A percentile compares a stretch with the other conserved stretches of the same genome.
Evolutionary conservation across 2,113 vertebrate genomes (phyloP).

Genomic region (Pteruthius melanotis): DNA sequence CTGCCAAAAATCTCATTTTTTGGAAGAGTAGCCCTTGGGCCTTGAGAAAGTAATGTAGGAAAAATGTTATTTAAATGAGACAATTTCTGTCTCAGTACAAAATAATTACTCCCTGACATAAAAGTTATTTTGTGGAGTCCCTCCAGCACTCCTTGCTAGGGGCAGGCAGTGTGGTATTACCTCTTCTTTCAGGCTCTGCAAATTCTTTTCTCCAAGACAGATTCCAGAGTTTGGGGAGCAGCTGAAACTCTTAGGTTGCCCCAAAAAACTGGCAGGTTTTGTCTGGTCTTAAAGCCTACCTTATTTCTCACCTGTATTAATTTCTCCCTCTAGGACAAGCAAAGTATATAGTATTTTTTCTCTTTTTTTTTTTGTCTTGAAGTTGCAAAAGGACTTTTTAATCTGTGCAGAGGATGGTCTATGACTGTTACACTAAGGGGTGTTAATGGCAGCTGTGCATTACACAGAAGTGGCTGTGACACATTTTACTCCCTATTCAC

Average conservation of each 20-base stretch:
- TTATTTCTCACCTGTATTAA: not conserved
- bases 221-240: not conserved
- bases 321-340: not conserved
- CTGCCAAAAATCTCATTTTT: conserved; percentile 61
- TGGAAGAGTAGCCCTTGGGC: conserved; percentile 44
- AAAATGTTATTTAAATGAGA: conserved; percentile 71
- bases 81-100: conserved; percentile 67
- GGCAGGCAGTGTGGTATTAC: not conserved
- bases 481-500: not conserved
- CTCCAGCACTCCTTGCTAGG: not conserved
- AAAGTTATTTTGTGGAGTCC: not conserved
- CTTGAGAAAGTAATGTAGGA: conserved; percentile 64
- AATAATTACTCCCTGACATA: conserved; percentile 49
- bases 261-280: not conserved
- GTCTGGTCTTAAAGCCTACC: not conserved
- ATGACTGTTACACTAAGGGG: not conserved
- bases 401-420: not conserved
- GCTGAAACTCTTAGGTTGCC: not conserved
- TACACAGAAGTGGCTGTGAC: not conserved
- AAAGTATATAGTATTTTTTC: not conserved
- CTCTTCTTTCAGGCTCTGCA: not conserved
- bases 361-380: not conserved
- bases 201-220: not conserved
- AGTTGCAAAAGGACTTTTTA: not conserved
- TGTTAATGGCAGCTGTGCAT: not conserved